Evolutionary conservation across 2,797 vertebrate species (phyloP).

Genomic region (Triplophysa bombifrons): DNA sequence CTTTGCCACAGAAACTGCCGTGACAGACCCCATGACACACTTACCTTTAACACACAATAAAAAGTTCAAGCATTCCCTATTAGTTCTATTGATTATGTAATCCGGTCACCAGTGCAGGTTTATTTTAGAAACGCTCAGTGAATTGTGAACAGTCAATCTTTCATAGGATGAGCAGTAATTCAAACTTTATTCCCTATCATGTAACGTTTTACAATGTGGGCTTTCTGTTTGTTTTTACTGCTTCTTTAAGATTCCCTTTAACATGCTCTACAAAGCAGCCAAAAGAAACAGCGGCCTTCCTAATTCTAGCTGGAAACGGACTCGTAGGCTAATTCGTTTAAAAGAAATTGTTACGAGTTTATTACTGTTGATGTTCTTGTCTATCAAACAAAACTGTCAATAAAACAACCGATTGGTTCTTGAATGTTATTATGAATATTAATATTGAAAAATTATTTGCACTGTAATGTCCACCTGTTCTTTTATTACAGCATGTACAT

Average conservation of each 20-base stretch:
- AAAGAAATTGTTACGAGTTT: neutral
- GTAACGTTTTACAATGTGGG: conserved; percentile 38
- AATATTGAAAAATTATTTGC: too few species aligned
- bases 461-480: too few species aligned
- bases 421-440: too few species aligned
- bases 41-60: conserved; percentile 4
- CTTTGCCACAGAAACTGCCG: neutral
- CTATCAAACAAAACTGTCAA: neutral
- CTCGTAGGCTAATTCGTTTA: neutral
- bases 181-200: conserved; percentile 37
- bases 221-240: conserved; percentile 53
- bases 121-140: conserved; percentile 17
- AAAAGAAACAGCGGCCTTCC: conserved; percentile 27
- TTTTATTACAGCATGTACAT: too few species aligned
- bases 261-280: conserved; percentile 32
- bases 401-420: neutral
- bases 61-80: conserved; percentile 1
- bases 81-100: conserved; percentile 13
- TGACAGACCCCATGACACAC: neutral
- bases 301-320: conserved; percentile 5
- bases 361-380: neutral
- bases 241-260: conserved; percentile 32
- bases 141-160: conserved; percentile 34
- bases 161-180: conserved; percentile 30
- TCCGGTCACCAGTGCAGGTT: neutral